phyloP scores from a whole-genome alignment of 2,888 invertebrate genomes.

The Ceriagrion tenellum region DNA sequence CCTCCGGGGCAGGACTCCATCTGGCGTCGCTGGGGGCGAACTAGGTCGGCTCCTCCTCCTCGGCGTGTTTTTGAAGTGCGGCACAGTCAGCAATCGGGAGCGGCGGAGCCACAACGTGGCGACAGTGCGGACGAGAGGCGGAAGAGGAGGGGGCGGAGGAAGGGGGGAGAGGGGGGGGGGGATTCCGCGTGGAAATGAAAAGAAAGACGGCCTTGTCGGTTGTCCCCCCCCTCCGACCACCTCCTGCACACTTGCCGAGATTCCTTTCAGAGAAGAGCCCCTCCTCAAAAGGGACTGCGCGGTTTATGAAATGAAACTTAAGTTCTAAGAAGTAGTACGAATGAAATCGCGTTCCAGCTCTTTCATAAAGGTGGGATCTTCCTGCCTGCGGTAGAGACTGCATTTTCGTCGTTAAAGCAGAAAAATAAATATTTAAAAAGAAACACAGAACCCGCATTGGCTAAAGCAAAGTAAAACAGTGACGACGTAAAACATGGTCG shows the following conservation, averaged over 20 bases:
- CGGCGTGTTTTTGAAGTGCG: conserved; percentile 29
- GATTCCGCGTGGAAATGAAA: background rate
- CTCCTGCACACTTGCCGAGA: background rate
- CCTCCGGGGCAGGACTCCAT: conserved; percentile 46
- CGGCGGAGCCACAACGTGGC: conserved; percentile 20
- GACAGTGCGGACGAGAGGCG: background rate
- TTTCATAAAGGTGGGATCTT: background rate
- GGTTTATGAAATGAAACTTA: conserved; percentile 8
- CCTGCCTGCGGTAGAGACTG: background rate
- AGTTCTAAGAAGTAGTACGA: conserved; percentile 14
- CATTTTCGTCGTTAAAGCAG: background rate
- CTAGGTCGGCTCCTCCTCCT: conserved; percentile 51
- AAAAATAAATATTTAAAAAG: background rate
- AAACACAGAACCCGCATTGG: background rate
- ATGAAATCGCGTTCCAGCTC: background rate
- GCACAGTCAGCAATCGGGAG: background rate
- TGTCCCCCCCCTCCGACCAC: background rate
- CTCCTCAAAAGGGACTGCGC: background rate
- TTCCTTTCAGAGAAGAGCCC: background rate
- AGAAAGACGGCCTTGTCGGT: too few species aligned
- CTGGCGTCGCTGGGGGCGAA: conserved; percentile 49
- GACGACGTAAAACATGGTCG: background rate
- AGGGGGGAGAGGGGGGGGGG: background rate
- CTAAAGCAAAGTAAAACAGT: background rate
- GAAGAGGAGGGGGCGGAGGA: background rate